These are phyloP conservation scores for Gobius niger DNA, from an alignment of 2,113 vertebrate genomes.

Conservation along the genomic window DNA sequence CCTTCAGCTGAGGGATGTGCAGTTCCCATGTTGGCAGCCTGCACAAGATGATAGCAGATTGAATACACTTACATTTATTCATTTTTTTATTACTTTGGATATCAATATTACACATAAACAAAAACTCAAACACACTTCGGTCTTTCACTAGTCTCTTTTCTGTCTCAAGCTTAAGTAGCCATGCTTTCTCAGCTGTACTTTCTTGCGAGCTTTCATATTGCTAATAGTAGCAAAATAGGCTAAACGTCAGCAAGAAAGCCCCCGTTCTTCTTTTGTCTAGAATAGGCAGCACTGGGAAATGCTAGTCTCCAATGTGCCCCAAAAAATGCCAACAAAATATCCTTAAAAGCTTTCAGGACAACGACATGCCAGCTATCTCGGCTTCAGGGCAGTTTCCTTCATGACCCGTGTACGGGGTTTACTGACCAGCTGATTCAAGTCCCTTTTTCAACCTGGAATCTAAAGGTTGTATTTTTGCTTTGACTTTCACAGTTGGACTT, in stretches of 20 bases:
- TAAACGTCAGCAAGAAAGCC: neutral
- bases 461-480: too few species aligned
- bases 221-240: neutral
- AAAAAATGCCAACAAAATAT: neutral
- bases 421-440: too few species aligned
- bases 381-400: too few species aligned
- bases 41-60: conserved; percentile 11
- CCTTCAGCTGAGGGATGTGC: conserved; percentile 29
- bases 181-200: neutral
- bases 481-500: too few species aligned
- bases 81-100: too few species aligned
- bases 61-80: too few species aligned
- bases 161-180: neutral
- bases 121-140: too few species aligned
- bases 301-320: neutral
- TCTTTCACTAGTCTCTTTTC: neutral
- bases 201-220: neutral
- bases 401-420: too few species aligned
- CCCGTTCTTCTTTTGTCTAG: neutral
- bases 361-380: neutral
- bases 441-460: too few species aligned
- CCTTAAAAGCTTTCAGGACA: too few species aligned
- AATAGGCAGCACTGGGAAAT: neutral
- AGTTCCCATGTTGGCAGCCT: conserved; percentile 23
- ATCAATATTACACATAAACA: too few species aligned